Conservation (phyloP, 2,113 vertebrate species). For the Anguilla japonica region DNA sequence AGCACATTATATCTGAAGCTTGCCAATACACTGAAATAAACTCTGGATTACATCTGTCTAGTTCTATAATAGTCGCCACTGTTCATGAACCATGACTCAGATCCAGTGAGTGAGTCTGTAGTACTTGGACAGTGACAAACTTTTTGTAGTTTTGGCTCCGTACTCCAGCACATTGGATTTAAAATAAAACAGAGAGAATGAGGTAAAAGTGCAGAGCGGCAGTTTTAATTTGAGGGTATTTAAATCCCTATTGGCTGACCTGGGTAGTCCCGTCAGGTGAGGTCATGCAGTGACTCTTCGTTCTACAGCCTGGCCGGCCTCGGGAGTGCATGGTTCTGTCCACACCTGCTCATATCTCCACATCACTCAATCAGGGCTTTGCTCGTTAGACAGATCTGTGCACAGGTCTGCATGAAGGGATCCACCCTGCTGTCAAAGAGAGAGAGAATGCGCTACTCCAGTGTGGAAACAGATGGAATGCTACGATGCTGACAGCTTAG, state of each 20-base stretch:
- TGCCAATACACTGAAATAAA: slow-evolving; percentile 23
- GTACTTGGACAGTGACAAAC: no score
- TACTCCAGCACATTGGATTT: no score
- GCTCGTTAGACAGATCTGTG: neutral
- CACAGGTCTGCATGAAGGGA: neutral
- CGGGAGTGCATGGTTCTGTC: neutral
- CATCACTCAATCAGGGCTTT: neutral
- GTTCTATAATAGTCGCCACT: slow-evolving; percentile 24
- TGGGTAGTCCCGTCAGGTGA: neutral
- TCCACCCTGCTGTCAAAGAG: neutral
- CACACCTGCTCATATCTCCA: neutral
- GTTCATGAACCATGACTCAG: neutral
- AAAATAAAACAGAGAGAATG: no score
- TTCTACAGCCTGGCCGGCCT: neutral
- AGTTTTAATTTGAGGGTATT: no score
- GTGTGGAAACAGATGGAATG: neutral
- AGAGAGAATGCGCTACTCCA: neutral
- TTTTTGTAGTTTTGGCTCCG: no score
- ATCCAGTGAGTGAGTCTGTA: no score
- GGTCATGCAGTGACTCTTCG: neutral
- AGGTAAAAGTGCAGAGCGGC: no score
- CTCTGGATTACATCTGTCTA: slow-evolving; percentile 23
- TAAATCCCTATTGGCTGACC: no score
- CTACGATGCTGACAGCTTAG: no score
- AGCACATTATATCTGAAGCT: slow-evolving; percentile 26